Percentiles rank a stretch among this genome's conserved stretches.
These are phyloP conservation scores for Calliopum simillimum DNA, from an alignment of 2,888 invertebrate genomes.

Conservation along the genomic window DNA sequence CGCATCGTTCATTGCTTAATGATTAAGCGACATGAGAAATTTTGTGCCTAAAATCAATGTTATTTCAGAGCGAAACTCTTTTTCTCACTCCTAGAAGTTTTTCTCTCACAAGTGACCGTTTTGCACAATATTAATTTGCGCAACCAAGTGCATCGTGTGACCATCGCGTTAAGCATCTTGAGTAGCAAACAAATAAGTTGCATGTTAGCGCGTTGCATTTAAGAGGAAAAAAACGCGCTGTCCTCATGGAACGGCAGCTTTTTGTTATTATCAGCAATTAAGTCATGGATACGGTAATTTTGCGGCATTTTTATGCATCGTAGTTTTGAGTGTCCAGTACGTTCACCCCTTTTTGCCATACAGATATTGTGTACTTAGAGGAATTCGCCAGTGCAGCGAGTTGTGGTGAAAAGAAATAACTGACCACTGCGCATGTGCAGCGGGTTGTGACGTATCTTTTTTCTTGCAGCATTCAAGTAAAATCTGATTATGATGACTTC, in stretches of 20 bases:
- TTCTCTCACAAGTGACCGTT: neutral
- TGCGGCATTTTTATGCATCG: constrained; percentile 11
- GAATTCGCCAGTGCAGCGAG: too few relatives aligned
- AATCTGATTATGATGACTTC: too few relatives aligned
- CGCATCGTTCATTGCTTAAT: constrained; percentile 21
- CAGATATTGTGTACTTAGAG: too few relatives aligned
- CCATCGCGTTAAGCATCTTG: neutral
- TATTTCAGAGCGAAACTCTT: too few relatives aligned
- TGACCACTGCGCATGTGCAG: neutral
- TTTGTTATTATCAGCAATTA: constrained; percentile 15
- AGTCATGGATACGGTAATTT: constrained; percentile 12
- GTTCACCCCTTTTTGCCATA: neutral
- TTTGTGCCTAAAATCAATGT: neutral
- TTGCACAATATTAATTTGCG: neutral
- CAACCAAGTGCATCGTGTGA: constrained; percentile 15
- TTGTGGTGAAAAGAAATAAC: neutral
- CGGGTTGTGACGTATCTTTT: too few relatives aligned
- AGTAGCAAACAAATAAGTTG: constrained; percentile 2
- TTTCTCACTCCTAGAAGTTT: neutral
- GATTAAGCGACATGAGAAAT: constrained; percentile 47
- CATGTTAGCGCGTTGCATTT: constrained; percentile 1
- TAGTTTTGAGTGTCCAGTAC: constrained; percentile 11
- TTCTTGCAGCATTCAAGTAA: too few relatives aligned
- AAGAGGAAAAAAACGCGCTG: too few relatives aligned
- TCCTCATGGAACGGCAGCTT: neutral